Base-by-base conservation (phyloP, 2,797 vertebrate genomes). In the Sphenodon punctatus region DNA sequence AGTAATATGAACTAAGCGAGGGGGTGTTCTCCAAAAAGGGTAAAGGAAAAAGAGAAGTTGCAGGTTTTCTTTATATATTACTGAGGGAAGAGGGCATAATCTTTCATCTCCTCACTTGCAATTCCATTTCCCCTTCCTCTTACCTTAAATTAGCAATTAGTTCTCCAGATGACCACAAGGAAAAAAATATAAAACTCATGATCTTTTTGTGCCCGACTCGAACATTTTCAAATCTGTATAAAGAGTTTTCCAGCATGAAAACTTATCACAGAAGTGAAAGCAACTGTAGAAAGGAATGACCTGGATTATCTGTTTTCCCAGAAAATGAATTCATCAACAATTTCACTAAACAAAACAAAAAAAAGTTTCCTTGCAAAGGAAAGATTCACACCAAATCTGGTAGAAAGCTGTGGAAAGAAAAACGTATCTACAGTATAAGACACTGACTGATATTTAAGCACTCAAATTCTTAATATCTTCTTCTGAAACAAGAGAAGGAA, bases 351-450 rank as follows among this genome's bases (percentile, higher is more conserved):
- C 88, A 84, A 22, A 48, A 88, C n/a, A n/a, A n/a, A n/a, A n/a
- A n/a, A n/a, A n/a, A n/a, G 89, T 92, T 89, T 89, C 92, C 91
- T 90, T 93, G 63, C n/a, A 83, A 2, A 78, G 23, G 56, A 91
- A 64, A 89, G 92, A 87, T 90, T 88, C 36, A 56, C 82, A 93
- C 90, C 82, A 87, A 87, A 88, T 86, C 90, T 80, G 91, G 86
- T 87, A 76, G 84, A 89, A 89, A 80, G 78, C 46, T 79, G 83
- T 75, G 84, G 91, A 91, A 90, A 77, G 66, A 83, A 79, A 92
- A 83, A 1, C 3, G 45, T 64, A 78, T 82, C 87, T 77, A 86
- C 89, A 90, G n/a, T 34, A 85, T 20, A 48, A 84, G 67, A 83
- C 65, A 82, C 51, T 74, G 8, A 61, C 42, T 9, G 59, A 68